Conservation (phyloP, 1,140 invertebrate species). For the Planococcus citri region DNA sequence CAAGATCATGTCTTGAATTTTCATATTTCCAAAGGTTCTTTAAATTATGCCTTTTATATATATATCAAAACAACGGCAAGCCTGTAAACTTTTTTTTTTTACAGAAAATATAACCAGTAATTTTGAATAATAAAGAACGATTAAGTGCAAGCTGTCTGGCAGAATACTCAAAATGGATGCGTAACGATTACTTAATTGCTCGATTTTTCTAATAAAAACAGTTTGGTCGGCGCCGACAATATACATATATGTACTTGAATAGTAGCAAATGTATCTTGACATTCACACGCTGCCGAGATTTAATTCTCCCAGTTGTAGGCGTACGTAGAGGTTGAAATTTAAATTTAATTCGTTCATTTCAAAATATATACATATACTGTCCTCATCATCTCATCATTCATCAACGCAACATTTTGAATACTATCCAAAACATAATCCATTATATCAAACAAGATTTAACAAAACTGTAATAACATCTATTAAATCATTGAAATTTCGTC, state of each 20-base stretch:
- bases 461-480: constrained; percentile 19
- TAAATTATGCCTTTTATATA: not conserved
- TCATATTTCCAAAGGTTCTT: not conserved
- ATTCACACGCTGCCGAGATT: no score
- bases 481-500: not conserved
- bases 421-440: constrained; percentile 10
- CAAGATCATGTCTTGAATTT: not conserved
- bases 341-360: constrained; percentile 10
- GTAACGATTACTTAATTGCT: not conserved
- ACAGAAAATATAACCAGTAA: not conserved
- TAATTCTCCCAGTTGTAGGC: not conserved
- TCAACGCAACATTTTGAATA: constrained; percentile 4
- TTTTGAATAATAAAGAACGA: not conserved
- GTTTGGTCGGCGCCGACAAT: not conserved
- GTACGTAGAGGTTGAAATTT: not conserved
- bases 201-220: no score
- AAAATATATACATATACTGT: not conserved
- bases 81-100: not conserved
- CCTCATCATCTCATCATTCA: constrained; percentile 16
- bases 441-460: constrained; percentile 19
- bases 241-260: no score
- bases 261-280: no score
- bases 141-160: not conserved
- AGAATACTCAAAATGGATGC: not conserved
- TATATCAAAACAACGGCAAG: not conserved